Conservation (phyloP, 2,797 vertebrate genomes). For the Ptychadena robeensis region DNA sequence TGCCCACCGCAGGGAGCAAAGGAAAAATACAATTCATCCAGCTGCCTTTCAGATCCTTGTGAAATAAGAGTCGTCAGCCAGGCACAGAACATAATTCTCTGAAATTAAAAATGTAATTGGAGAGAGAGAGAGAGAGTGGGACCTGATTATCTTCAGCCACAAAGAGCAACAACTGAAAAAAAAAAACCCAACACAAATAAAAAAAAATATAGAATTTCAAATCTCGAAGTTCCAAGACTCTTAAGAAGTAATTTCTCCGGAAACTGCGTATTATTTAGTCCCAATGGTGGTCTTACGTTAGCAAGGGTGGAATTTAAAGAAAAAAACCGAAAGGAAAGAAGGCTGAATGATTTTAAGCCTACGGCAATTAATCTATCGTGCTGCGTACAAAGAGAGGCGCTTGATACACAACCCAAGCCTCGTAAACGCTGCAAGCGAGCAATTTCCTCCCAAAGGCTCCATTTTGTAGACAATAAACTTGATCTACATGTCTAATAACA, state of each 20-base stretch:
- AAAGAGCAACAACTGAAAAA: conserved; percentile 23
- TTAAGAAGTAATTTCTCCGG: conserved; percentile 20
- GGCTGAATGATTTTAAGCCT: conserved; percentile 40
- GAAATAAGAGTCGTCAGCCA: conserved; percentile 22
- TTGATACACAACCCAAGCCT: conserved; percentile 50
- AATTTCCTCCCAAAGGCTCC: conserved; percentile 60
- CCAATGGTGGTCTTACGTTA: conserved; percentile 26
- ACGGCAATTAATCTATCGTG: conserved; percentile 46
- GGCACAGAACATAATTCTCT: conserved; percentile 30
- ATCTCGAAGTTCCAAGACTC: not conserved
- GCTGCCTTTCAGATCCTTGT: not conserved
- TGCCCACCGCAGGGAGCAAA: not conserved
- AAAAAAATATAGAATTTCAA: conserved; percentile 9
- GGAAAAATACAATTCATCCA: not conserved
- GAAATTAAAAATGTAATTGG: conserved; percentile 50
- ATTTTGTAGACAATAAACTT: conserved; percentile 61
- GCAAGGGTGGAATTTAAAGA: conserved; percentile 2
- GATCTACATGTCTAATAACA: conserved; percentile 62
- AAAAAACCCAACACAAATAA: conserved; percentile 11
- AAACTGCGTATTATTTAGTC: conserved; percentile 12
- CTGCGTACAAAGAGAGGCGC: conserved; percentile 40
- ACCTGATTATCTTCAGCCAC: conserved; percentile 3
- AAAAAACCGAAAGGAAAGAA: conserved; percentile 5
- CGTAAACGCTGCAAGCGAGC: conserved; percentile 53
- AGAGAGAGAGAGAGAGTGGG: not conserved